phyloP scores from a whole-genome alignment of 2,797 vertebrate genomes.

The Orientallactaga sibirica region DNA sequence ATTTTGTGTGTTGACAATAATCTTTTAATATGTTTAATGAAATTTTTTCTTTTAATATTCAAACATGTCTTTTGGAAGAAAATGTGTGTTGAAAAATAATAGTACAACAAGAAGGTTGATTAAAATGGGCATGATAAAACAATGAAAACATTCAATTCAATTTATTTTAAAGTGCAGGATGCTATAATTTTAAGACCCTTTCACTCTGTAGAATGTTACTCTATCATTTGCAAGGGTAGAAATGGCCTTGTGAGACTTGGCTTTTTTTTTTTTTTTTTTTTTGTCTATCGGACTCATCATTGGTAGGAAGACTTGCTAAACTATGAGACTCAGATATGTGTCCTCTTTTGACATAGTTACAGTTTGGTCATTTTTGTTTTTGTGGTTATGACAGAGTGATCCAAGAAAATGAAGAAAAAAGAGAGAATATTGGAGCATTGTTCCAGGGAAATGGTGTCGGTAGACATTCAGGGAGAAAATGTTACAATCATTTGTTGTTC shows the following conservation, averaged over 20 bases:
- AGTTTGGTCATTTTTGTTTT: not conserved
- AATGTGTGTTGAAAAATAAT: conserved; percentile 9
- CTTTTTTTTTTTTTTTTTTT: not conserved
- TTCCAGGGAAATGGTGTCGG: conserved; percentile 5
- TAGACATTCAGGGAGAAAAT: not conserved
- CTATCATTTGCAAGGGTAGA: not conserved
- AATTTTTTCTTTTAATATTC: not conserved
- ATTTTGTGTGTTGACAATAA: not conserved
- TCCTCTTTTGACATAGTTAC: not conserved
- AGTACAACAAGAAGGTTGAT: not conserved
- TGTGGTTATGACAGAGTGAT: not conserved
- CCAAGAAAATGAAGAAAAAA: conserved; percentile 2
- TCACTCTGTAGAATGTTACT: not conserved
- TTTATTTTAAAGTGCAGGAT: not conserved
- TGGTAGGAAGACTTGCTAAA: conserved; percentile 5
- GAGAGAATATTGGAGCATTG: not conserved
- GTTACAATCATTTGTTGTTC: not conserved
- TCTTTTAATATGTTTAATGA: not conserved
- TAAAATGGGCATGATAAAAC: conserved; percentile 36
- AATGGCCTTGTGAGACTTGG: not conserved
- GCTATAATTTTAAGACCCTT: not conserved
- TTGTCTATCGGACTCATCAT: not conserved
- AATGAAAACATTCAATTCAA: not conserved
- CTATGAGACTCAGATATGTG: not conserved
- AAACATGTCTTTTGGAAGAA: no score